Conservation (phyloP, 2,113 vertebrate genomes). For the Kryptolebias marmoratus region DNA sequence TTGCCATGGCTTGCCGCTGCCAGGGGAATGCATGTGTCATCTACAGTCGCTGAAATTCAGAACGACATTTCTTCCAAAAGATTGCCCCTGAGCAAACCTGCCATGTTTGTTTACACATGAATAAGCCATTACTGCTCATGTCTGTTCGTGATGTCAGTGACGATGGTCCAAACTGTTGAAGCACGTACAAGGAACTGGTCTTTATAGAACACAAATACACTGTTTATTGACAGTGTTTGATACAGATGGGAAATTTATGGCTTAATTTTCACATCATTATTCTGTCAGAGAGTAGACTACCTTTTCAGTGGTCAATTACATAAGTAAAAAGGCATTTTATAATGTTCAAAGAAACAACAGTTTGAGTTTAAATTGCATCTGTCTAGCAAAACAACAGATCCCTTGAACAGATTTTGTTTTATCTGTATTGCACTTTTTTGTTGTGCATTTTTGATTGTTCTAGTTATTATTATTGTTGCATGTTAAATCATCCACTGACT, state of each 20-base stretch:
- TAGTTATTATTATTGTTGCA: neutral
- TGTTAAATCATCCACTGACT: slow-evolving; percentile 10
- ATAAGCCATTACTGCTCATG: slow-evolving; percentile 63
- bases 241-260: neutral
- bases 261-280: neutral
- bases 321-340: neutral
- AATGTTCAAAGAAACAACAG: neutral
- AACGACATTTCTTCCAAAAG: slow-evolving; percentile 66
- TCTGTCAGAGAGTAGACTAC: neutral
- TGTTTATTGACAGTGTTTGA: neutral
- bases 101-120: slow-evolving; percentile 71
- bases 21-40: slow-evolving; percentile 59
- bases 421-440: neutral
- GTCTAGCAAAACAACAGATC: neutral
- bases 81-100: slow-evolving; percentile 62
- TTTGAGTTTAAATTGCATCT: neutral
- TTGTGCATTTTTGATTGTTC: neutral
- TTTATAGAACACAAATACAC: neutral
- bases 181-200: slow-evolving; percentile 26
- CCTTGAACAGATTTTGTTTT: neutral
- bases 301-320: neutral
- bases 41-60: slow-evolving; percentile 43
- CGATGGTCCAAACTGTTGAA: slow-evolving; percentile 51
- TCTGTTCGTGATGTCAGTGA: slow-evolving; percentile 27
- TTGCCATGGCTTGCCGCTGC: slow-evolving; percentile 40